Evolutionary conservation across 2,888 invertebrate genomes (phyloP), one percentile per base, ranked within the genome.

Genomic region (Drosophila picticornis): DNA sequence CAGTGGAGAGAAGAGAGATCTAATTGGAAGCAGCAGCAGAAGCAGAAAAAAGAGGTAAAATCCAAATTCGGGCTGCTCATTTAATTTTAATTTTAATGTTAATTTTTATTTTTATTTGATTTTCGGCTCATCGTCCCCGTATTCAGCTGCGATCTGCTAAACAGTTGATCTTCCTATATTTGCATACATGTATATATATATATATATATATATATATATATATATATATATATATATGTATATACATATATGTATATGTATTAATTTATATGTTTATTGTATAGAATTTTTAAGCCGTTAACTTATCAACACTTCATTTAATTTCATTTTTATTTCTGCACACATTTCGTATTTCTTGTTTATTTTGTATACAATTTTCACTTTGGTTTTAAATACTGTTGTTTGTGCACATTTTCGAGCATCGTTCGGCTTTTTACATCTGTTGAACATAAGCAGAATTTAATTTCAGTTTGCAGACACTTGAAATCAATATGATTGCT

Each of bases 221-320:
- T 48, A 2, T 27, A 27, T 27, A 27, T 27, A 27, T 27, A 27
- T 27, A 27, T 27, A 27, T 27, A 27, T 13, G 27, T 19, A 36
- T 4, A 11, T 31, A 10, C 11, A 22, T n/a, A 27, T 48, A 22
- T 48, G 11, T 31, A 52, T 55, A 38, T 19, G 34, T 34, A 34
- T 34, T n/a, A 22, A 48, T 43, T n/a, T 9, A 38, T 32, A 16
- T 63, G 50, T 52, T 36, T 38, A 46, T 36, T 32, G 36, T 40
- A 34, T 25, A 52, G 34, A 57, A 16, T 9, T 51, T 58, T 63
- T 48, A 73, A 75, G 59, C 69, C 71, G 62, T 75, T 81, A 81
- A 84, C 87, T 84, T 80, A 77, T 86, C 85, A 84, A 82, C 85
- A 86, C 88, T 84, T 75, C 77, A 77, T 84, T 79, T 86, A 75